A percentile compares a stretch with the other conserved stretches of the same genome.
phyloP scores from a whole-genome alignment of 1,140 invertebrate genomes.

The Drosophila micromelanica region DNA sequence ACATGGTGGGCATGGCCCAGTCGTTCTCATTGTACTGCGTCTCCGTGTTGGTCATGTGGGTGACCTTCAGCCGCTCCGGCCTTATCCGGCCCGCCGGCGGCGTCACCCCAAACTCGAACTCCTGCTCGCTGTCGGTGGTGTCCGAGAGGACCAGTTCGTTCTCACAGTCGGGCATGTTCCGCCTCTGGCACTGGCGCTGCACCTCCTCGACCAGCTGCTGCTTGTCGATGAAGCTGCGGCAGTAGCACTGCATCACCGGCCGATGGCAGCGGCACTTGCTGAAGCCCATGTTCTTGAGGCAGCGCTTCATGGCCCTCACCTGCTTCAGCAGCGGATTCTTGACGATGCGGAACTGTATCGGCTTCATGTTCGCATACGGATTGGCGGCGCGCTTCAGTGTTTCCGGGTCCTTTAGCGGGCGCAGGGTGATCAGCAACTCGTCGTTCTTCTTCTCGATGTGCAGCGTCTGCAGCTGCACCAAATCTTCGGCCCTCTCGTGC shows the following conservation, averaged over 20 bases:
- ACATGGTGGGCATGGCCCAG: constrained; percentile 59
- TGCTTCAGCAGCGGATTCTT: constrained; percentile 62
- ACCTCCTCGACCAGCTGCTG: constrained; percentile 58
- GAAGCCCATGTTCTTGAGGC: constrained; percentile 73
- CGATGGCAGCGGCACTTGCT: constrained; percentile 74
- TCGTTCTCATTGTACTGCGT: constrained; percentile 77
- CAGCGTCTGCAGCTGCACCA: constrained; percentile 71
- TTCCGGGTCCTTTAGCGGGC: constrained; percentile 64
- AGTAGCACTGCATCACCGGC: constrained; percentile 66
- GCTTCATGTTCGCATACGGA: constrained; percentile 76
- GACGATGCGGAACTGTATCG: constrained; percentile 73
- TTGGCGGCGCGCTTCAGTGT: constrained; percentile 57
- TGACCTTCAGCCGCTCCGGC: constrained; percentile 56
- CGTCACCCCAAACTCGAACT: constrained; percentile 79
- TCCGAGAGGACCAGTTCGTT: constrained; percentile 64
- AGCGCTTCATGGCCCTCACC: constrained; percentile 63
- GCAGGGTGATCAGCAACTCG: constrained; percentile 71
- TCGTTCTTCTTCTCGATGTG: constrained; percentile 79
- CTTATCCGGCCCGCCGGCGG: constrained; percentile 77
- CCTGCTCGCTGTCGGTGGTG: constrained; percentile 71
- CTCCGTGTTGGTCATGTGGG: constrained; percentile 45
- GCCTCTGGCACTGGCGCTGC: constrained; percentile 50
- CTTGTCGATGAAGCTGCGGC: constrained; percentile 79
- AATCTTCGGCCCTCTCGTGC: constrained; percentile 27
- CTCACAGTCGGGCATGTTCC: constrained; percentile 44